phyloP scores from a whole-genome alignment of 2,113 vertebrate genomes.

The Brachyistius frenatus region DNA sequence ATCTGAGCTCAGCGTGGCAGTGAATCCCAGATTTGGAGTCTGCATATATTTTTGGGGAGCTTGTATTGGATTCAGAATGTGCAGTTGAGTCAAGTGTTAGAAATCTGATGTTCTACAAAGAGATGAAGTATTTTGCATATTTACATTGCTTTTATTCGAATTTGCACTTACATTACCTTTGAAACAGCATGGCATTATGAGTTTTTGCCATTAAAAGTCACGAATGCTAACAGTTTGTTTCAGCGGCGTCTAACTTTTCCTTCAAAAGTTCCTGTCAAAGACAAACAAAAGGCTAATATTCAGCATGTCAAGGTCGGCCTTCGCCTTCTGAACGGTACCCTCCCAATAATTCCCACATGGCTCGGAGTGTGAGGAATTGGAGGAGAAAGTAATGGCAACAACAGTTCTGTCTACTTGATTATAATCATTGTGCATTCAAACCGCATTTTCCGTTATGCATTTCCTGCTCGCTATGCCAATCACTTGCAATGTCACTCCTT shows the following conservation, averaged over 20 bases:
- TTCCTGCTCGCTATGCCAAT: background rate
- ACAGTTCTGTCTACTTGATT: conserved; percentile 27
- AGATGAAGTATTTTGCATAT: background rate
- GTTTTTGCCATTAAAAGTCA: background rate
- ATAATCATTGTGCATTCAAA: conserved; percentile 37
- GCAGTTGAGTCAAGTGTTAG: background rate
- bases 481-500: conserved; percentile 5
- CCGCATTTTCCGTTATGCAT: conserved; percentile 11
- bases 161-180: background rate
- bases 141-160: background rate
- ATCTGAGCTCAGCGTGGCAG: background rate
- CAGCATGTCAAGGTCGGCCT: conserved; percentile 26
- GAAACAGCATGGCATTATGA: background rate
- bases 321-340: conserved; percentile 37
- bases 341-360: conserved; percentile 32
- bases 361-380: conserved; percentile 14
- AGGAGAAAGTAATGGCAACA: conserved; percentile 14
- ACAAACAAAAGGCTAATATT: conserved; percentile 14
- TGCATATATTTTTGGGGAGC: background rate
- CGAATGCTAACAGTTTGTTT: background rate
- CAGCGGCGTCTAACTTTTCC: background rate
- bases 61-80: accelerated
- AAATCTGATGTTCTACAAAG: background rate
- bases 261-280: conserved; percentile 1
- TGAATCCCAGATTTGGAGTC: background rate